Base-by-base conservation (phyloP, 1,140 invertebrate species). In the Micrasema longulum region DNA sequence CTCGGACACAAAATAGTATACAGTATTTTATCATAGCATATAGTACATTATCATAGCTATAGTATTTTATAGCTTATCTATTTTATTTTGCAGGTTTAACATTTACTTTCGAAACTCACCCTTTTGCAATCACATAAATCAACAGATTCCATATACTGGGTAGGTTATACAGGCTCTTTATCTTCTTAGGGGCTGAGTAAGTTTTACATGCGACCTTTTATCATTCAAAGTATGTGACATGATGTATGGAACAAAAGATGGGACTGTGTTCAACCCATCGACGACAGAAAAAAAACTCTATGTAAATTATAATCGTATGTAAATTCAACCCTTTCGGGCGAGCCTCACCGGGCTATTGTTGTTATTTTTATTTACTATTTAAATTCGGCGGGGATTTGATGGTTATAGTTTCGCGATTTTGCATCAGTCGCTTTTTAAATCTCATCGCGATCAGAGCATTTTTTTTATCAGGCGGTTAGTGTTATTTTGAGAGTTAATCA, bases 251-350 rank as follows among this genome's bases (percentile, higher is more conserved):
- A 75, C 74, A 75, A 75, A 71, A 66, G 65, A 18, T 31, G 16
- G 5, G 48, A 14, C 53, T 35, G 38, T 63, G 65, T 72, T 71
- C 57, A 22, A 43, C 26, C 4, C 55, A 66, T 66, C 60, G 50
- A 50, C 12, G 20, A 16, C 50, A 45, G 36, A 64, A 67, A 23
- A 74, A 74, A 74, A 74, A 74, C 38, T 68, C 50, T 45, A 75
- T 75, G 73, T 75, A 72, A 75, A 75, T 75, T 66, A 75, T 72
- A 72, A 75, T 75, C 73, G 65, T 69, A 75, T 75, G 74, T 72
- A 75, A 75, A 75, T 75, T 64, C 62, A 55, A 75, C 69, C 74
- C 74, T 72, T 75, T 65, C 53, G 53, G 20, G 48, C 36, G 35
- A 9, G 16, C 55, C 50, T 16, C 12, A 11, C 18, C 23, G 26